Conservation (phyloP, 1,140 invertebrate species). For the Episyrphus balteatus region DNA sequence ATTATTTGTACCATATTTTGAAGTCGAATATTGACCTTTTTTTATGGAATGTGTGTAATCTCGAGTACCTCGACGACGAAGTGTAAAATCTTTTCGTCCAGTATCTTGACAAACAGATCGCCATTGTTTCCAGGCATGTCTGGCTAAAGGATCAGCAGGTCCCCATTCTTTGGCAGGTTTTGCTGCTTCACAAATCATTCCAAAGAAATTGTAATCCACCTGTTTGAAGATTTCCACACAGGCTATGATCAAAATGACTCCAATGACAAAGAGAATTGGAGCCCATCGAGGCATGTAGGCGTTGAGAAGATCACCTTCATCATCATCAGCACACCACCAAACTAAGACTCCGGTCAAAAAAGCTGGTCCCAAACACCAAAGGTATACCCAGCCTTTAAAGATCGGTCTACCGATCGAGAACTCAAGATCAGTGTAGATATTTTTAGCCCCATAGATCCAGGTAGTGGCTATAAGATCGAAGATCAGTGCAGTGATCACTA, state of each 20-base stretch:
- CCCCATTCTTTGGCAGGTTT: constrained; percentile 37
- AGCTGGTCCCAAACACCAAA: constrained; percentile 31
- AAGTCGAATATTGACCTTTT: constrained; percentile 17
- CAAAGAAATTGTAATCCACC: constrained; percentile 37
- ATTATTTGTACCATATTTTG: constrained; percentile 10
- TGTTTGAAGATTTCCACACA: constrained; percentile 32
- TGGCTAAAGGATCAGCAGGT: constrained; percentile 30
- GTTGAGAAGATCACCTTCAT: constrained; percentile 23
- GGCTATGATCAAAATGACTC: constrained; percentile 27
- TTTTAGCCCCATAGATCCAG: constrained; percentile 36
- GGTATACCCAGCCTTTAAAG: constrained; percentile 27
- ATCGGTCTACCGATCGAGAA: constrained; percentile 35
- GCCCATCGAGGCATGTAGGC: constrained; percentile 31
- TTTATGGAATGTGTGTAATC: constrained; percentile 50
- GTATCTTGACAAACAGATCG: constrained; percentile 35
- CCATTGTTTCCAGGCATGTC: constrained; percentile 37
- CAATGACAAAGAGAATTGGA: constrained; percentile 27
- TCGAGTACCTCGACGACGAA: constrained; percentile 45
- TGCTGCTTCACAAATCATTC: constrained; percentile 35
- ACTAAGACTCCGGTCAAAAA: constrained; percentile 27
- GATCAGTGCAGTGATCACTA: constrained; percentile 27
- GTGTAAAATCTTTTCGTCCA: constrained; percentile 45
- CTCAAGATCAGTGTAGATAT: constrained; percentile 35
- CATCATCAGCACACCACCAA: constrained; percentile 35
- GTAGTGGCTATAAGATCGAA: constrained; percentile 32